Evolutionary conservation across 2,888 invertebrate genomes (phyloP), one percentile per base, ranked within the genome.

Genomic region (Acronicta leporina): DNA sequence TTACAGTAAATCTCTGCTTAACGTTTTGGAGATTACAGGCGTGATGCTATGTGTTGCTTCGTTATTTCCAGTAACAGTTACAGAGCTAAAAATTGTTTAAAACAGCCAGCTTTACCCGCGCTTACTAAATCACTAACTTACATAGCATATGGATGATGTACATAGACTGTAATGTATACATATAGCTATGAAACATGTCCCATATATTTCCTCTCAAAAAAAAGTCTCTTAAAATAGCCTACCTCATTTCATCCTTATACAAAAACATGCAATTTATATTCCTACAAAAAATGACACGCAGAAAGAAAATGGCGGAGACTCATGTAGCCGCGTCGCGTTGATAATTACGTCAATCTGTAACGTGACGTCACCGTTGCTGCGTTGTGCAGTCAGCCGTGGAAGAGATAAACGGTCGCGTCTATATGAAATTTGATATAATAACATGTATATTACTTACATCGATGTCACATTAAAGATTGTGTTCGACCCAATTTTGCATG

Each of bases 321-420:
- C 41, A 57, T 54, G 61, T 56, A 1, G 30, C 53, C 25, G 11
- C 16, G 45, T 57, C 68, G 40, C 25, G 20, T 50, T 51, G 63
- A 73, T 76, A 73, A 65, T 66, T 63, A 75, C 46, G 50, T 68
- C 64, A 75, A 74, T 72, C 53, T 58, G 44, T 75, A 47, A 60
- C 68, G 43, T 75, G 76, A 47, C 64, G 45, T 46, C 71, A 13
- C 13, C 30, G 43, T 38, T 25, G 38, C 44, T 63, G 66, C 68
- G 75, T 57, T 51, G 69, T 56, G 62, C 65, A 73, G 46, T 76
- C 66, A 66, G 14, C 63, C 42, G 75, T 73, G 66, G 56, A 53
- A 53, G 69, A 75, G 77, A 75, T 76, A 76, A 73, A 55, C 44
- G 41, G 43, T 62, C 41, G 15, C 25, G 38, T 25, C 11, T 45